Evolutionary conservation across 2,888 invertebrate genomes (phyloP).

Genomic region (Adelphocoris suturalis): DNA sequence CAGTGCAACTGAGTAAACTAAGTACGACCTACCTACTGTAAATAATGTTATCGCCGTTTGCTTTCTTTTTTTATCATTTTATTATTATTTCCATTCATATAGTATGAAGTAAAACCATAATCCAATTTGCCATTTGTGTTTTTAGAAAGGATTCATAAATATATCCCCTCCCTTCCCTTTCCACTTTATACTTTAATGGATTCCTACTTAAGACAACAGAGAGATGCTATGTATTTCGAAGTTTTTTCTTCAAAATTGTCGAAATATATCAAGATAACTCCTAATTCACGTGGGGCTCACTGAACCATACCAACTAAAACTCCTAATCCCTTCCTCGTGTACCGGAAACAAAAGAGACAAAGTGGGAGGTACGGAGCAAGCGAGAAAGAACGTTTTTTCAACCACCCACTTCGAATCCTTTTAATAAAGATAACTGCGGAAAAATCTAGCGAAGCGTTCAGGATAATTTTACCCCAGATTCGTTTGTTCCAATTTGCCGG

Average conservation of each 20-base stretch:
- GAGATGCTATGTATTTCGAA: background rate
- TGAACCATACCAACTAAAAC: background rate
- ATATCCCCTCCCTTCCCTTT: too few species aligned
- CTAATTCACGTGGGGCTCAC: background rate
- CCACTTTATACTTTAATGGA: too few species aligned
- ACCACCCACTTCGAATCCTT: constrained; percentile 45
- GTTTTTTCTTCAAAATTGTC: background rate
- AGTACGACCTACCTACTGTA: too few species aligned
- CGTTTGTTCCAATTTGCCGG: constrained; percentile 59
- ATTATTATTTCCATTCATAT: too few species aligned
- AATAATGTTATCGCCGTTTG: too few species aligned
- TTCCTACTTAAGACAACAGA: too few species aligned
- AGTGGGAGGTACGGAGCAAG: background rate
- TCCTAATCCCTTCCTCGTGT: background rate
- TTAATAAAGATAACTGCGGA: constrained; percentile 62
- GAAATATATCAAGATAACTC: background rate
- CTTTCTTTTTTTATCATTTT: too few species aligned
- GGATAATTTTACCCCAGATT: constrained; percentile 56
- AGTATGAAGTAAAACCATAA: too few species aligned
- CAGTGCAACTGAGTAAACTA: too few species aligned
- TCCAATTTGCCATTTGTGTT: too few species aligned
- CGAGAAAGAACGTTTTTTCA: constrained; percentile 11
- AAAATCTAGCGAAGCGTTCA: constrained; percentile 51
- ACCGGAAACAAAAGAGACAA: background rate
- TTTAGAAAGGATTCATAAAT: too few species aligned